Evolutionary conservation across 2,888 invertebrate genomes (phyloP), one percentile per base, ranked within the genome.

Genomic region (Volucella zonaria): DNA sequence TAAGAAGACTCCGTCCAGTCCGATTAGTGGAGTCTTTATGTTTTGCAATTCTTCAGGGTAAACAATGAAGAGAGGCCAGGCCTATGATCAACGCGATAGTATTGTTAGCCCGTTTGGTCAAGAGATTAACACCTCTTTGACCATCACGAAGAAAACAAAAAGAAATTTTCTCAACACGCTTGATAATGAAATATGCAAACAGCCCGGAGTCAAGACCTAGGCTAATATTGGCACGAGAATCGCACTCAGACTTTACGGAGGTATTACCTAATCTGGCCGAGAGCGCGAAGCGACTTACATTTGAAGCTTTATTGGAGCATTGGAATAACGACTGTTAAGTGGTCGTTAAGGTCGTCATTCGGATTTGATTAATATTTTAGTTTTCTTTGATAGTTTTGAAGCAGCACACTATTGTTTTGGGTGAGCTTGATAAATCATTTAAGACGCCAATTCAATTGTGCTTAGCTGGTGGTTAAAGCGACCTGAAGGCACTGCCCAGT

Each of bases 61-160:
- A 66, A 43, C 40, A 42, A 3, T 8, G 11, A 54, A 14, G 42
- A 47, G 51, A 67, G 31, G 67, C 43, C 67, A 67, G 42, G 6
- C 1, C 31, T 4, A 0, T 23, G 54, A 54, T 47, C 56, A 45
- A 43, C n/a, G 40, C 52, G 15, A 10, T 54, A 38, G 62, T 45
- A 71, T 62, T 62, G 73, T 56, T 64, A 23, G 52, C 31, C 31
- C 4, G 31, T 31, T 43, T 54, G 18, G 47, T 47, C 42, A 12
- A 54, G 38, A 74, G 45, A 74, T 74, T 74, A 74, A 56, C 74
- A 74, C 74, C 47, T 64, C 23, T 74, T 74, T 23, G 54, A 31
- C 61, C 61, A 47, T 47, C 59, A 59, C 12, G 18, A 8, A 59
- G 45, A 38, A 70, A 58, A 31, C 23, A 23, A 59, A 47, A 58